Conservation (phyloP, 2,888 invertebrate genomes). For the Dicyrtomina minuta region DNA sequence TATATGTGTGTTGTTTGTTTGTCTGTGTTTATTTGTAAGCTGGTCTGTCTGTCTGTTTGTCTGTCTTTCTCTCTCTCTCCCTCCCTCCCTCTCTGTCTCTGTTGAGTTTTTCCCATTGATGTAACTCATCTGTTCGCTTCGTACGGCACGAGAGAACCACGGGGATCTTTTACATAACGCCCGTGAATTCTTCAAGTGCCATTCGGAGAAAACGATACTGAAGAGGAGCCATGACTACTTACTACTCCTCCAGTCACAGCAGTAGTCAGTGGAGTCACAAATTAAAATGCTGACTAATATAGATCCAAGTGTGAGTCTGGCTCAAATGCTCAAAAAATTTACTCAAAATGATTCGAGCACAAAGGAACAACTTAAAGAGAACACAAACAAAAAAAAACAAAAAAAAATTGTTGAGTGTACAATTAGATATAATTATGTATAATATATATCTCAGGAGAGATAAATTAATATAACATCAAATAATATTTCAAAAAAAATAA, state of each 20-base stretch:
- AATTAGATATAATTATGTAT: not conserved
- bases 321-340: too few relatives aligned
- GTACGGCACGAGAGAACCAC: conserved; percentile 57
- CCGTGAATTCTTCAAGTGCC: conserved; percentile 58
- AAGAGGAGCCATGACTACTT: not conserved
- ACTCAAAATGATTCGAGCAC: too few relatives aligned
- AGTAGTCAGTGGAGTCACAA: too few relatives aligned
- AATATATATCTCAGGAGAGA: not conserved
- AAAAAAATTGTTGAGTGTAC: not conserved
- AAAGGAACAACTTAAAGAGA: not conserved
- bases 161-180: conserved; percentile 50
- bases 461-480: not conserved
- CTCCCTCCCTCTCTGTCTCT: not conserved
- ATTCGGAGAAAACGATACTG: conserved; percentile 54
- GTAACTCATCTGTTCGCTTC: conserved; percentile 47
- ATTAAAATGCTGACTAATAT: not conserved
- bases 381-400: not conserved
- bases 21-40: not conserved
- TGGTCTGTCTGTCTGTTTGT: not conserved
- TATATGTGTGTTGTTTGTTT: not conserved
- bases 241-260: not conserved
- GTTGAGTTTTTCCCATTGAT: not conserved
- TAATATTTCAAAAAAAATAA: not conserved
- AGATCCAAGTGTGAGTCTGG: not conserved
- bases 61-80: conserved; percentile 1